Evolutionary conservation across 1,140 invertebrate species (phyloP).

Genomic region (Patella vulgata): DNA sequence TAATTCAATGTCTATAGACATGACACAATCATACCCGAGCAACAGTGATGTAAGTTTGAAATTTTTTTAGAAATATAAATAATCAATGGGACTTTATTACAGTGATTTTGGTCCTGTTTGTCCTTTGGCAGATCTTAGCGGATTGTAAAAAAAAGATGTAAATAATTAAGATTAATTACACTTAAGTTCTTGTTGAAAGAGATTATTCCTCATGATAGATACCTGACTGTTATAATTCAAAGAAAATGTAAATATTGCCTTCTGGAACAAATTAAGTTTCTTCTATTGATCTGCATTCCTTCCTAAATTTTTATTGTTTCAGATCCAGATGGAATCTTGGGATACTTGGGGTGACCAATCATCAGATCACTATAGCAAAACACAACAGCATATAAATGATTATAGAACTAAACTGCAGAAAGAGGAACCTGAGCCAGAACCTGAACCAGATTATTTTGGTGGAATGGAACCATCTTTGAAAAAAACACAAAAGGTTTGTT

Average conservation of each 20-base stretch:
- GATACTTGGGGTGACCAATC: slow-evolving; percentile 5
- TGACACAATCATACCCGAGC: not conserved
- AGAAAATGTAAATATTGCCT: no score
- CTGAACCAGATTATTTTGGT: slow-evolving; percentile 42
- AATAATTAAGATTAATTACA: no score
- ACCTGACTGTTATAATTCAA: no score
- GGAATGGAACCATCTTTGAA: slow-evolving; percentile 40
- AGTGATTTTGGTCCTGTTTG: no score
- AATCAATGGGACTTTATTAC: no score
- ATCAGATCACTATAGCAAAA: slow-evolving; percentile 13
- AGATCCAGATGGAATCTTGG: slow-evolving; percentile 22
- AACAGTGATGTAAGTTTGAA: not conserved
- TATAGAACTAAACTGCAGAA: not conserved
- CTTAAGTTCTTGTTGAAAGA: no score
- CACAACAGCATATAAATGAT: slow-evolving; percentile 19
- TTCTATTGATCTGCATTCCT: no score
- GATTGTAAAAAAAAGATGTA: no score
- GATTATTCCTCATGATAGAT: no score
- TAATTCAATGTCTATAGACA: slow-evolving; percentile 20
- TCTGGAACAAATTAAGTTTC: no score
- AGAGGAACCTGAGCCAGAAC: slow-evolving; percentile 25
- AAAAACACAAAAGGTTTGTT: slow-evolving; percentile 37
- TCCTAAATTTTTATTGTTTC: not conserved
- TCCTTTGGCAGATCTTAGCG: no score
- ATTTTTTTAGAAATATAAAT: no score